phyloP scores from a whole-genome alignment of 2,888 invertebrate genomes.

The Drosophila dives region DNA sequence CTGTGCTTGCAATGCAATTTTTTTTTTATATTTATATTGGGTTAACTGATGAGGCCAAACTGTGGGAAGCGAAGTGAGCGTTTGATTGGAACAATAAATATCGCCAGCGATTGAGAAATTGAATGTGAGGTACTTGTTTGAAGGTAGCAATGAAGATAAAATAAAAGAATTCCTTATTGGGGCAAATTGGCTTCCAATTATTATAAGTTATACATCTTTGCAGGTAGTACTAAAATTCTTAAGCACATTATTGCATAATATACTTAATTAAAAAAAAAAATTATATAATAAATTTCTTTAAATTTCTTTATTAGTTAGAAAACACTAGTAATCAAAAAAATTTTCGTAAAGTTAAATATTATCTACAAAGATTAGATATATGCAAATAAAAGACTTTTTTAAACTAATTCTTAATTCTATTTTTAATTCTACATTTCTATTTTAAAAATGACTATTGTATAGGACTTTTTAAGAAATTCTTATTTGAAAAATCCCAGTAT shows the following conservation, averaged over 20 bases:
- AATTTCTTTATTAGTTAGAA: no score
- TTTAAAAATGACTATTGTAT: background rate
- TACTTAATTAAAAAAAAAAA: background rate
- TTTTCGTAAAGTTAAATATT: background rate
- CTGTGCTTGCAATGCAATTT: slow-evolving; percentile 10
- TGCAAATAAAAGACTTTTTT: background rate
- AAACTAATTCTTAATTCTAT: background rate
- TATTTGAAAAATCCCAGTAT: background rate
- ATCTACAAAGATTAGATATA: background rate
- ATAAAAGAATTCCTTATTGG: background rate
- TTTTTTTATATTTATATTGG: slow-evolving; percentile 39
- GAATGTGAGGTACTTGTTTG: background rate
- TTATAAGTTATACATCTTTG: background rate
- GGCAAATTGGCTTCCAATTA: background rate
- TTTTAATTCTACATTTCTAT: background rate
- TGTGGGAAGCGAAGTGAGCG: slow-evolving; percentile 59
- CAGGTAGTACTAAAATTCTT: background rate
- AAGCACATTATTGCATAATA: background rate
- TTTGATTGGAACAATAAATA: slow-evolving; percentile 34
- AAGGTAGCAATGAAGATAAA: background rate
- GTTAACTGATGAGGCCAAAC: slow-evolving; percentile 48
- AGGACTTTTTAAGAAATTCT: background rate
- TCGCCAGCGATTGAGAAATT: background rate
- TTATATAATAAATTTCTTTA: no score
- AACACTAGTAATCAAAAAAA: background rate